Conservation (phyloP, 1,140 invertebrate species). For the Philopotamus ludificatus region DNA sequence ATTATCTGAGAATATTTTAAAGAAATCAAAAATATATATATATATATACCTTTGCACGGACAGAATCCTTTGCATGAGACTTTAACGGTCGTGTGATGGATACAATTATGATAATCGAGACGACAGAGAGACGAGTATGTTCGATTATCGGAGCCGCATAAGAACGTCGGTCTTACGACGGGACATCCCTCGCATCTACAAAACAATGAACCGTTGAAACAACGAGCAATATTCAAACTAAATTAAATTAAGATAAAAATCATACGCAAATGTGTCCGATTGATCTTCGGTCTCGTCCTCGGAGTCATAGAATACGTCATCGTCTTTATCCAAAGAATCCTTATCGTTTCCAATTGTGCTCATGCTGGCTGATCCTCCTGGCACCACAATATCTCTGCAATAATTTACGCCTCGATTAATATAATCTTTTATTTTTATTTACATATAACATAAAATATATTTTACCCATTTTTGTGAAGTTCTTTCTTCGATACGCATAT, state of each 20-base stretch:
- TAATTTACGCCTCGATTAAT: too few relatives aligned
- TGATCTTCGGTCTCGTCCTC: conserved; percentile 68
- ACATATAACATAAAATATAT: conserved; percentile 37
- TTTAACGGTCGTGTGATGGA: conserved; percentile 72
- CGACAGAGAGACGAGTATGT: conserved; percentile 90
- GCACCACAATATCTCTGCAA: conserved; percentile 65
- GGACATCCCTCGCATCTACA: conserved; percentile 76
- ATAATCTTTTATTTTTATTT: too few relatives aligned
- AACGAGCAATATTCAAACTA: too few relatives aligned
- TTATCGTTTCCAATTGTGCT: conserved; percentile 31
- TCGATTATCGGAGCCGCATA: conserved; percentile 86
- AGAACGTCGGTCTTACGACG: conserved; percentile 74
- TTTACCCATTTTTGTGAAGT: conserved; percentile 78
- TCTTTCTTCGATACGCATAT: conserved; percentile 86
- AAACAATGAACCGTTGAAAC: conserved; percentile 16
- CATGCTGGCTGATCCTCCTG: conserved; percentile 46
- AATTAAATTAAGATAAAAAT: conserved; percentile 30
- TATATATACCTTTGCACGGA: conserved; percentile 72
- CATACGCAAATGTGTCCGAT: conserved; percentile 53
- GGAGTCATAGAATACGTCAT: conserved; percentile 72
- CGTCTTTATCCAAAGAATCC: conserved; percentile 57
- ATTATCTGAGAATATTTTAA: neutral
- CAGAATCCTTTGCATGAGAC: conserved; percentile 87
- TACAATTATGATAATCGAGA: conserved; percentile 89
- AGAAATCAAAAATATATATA: neutral